A percentile compares a stretch with the other conserved stretches of the same genome.
phyloP scores from a whole-genome alignment of 2,797 vertebrate genomes.

The Muraenolepis orangiensis region DNA sequence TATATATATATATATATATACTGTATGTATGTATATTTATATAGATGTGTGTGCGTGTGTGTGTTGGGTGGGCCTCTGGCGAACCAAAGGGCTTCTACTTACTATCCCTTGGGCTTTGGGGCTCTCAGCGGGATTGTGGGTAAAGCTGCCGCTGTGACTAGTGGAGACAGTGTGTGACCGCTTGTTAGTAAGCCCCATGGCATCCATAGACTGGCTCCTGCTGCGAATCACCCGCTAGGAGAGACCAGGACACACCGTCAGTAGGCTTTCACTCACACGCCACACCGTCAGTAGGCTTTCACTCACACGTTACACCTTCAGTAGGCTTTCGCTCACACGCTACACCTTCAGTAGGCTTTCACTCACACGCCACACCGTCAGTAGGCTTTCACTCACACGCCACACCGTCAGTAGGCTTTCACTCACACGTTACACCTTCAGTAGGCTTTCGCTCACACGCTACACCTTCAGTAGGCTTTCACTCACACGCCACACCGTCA shows the following conservation, averaged over 20 bases:
- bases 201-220: slow-evolving; percentile 90
- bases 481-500: too few species aligned
- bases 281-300: background rate
- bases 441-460: too few species aligned
- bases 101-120: slow-evolving; percentile 89
- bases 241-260: slow-evolving; percentile 73
- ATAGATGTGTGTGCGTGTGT: slow-evolving; percentile 4
- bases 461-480: too few species aligned
- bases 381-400: too few species aligned
- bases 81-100: slow-evolving; percentile 71
- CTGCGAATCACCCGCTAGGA: slow-evolving; percentile 88
- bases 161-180: slow-evolving; percentile 86
- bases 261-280: slow-evolving; percentile 34
- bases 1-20: background rate
- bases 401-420: too few species aligned
- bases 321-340: too few species aligned
- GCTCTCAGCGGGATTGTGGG: slow-evolving; percentile 84
- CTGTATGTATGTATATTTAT: background rate
- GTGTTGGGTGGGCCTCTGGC: slow-evolving; percentile 39
- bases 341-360: too few species aligned
- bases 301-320: too few species aligned
- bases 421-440: too few species aligned
- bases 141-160: slow-evolving; percentile 91
- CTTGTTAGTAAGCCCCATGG: slow-evolving; percentile 88
- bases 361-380: too few species aligned